phyloP scores from a whole-genome alignment of 2,888 invertebrate genomes.

The Latheticus oryzae region DNA sequence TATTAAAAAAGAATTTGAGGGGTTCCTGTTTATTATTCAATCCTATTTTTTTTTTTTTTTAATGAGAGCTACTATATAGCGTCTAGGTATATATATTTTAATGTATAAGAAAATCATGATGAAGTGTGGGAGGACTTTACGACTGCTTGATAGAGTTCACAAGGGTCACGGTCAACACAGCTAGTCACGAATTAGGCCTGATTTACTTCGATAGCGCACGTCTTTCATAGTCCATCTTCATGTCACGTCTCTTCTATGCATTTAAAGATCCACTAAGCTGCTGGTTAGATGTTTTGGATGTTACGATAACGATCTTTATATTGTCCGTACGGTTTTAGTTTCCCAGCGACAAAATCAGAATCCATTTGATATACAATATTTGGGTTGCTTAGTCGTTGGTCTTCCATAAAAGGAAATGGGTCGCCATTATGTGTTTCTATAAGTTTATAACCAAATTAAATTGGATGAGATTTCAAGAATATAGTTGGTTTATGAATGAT shows the following conservation, averaged over 20 bases:
- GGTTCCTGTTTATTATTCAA: constrained; percentile 9
- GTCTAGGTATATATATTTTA: too few relatives aligned
- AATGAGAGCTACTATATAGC: too few relatives aligned
- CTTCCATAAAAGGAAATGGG: constrained; percentile 8
- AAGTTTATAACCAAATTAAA: constrained; percentile 21
- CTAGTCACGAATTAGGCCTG: constrained; percentile 54
- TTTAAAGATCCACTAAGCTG: constrained; percentile 44
- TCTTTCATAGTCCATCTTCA: constrained; percentile 47
- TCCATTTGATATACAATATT: constrained; percentile 16
- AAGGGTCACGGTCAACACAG: constrained; percentile 50
- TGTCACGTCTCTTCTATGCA: constrained; percentile 50
- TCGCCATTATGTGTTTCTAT: constrained; percentile 14
- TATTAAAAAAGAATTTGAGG: too few relatives aligned
- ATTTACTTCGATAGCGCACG: constrained; percentile 53
- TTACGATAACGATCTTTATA: constrained; percentile 40
- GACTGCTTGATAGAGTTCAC: constrained; percentile 29
- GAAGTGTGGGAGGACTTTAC: constrained; percentile 32
- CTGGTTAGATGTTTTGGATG: constrained; percentile 34
- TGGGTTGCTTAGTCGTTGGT: constrained; percentile 5
- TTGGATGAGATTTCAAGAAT: constrained; percentile 27
- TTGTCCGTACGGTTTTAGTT: constrained; percentile 21
- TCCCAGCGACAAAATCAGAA: constrained; percentile 22
- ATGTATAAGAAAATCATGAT: constrained; percentile 6
- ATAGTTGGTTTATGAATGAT: constrained; percentile 10
- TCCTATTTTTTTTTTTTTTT: too few relatives aligned